A percentile compares a stretch with the other conserved stretches of the same genome.
phyloP scores from a whole-genome alignment of 2,113 vertebrate genomes.

The cattle (Bos taurus) region DNA sequence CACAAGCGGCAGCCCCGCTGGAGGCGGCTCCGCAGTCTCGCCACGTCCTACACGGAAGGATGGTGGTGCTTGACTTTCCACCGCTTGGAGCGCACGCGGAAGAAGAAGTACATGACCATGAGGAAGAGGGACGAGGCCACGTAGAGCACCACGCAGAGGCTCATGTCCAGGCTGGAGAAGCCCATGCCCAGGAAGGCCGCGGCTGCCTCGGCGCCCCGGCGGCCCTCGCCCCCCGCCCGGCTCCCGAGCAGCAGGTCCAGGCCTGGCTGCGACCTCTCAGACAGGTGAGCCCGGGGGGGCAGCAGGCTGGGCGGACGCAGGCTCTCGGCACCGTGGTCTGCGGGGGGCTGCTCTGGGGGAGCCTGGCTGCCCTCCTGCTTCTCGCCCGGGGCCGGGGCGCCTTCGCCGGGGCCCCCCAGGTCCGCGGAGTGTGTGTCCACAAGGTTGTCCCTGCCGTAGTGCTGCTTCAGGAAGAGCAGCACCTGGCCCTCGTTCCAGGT shows the following conservation, averaged over 20 bases:
- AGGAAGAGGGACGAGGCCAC: constrained; percentile 89
- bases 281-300: neutral
- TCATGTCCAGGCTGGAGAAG: constrained; percentile 96
- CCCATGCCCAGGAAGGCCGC: constrained; percentile 85
- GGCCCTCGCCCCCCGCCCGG: fast-evolving
- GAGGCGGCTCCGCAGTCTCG: neutral
- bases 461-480: constrained; percentile 85
- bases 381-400: neutral
- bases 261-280: fast-evolving
- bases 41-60: constrained; percentile 77
- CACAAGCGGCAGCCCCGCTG: constrained; percentile 25
- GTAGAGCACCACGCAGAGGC: constrained; percentile 93
- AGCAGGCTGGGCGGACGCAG: fast-evolving
- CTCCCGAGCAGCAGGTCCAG: neutral
- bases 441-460: constrained; percentile 86
- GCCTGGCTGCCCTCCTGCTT: neutral
- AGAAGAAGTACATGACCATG: constrained; percentile 97
- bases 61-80: constrained; percentile 84
- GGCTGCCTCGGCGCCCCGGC: constrained; percentile 61
- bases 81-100: constrained; percentile 87
- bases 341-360: neutral
- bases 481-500: constrained; percentile 89
- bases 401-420: neutral
- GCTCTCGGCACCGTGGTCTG: neutral
- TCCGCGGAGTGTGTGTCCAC: constrained; percentile 75